phyloP scores from a whole-genome alignment of 2,888 invertebrate species.

The Folsomia candida region DNA sequence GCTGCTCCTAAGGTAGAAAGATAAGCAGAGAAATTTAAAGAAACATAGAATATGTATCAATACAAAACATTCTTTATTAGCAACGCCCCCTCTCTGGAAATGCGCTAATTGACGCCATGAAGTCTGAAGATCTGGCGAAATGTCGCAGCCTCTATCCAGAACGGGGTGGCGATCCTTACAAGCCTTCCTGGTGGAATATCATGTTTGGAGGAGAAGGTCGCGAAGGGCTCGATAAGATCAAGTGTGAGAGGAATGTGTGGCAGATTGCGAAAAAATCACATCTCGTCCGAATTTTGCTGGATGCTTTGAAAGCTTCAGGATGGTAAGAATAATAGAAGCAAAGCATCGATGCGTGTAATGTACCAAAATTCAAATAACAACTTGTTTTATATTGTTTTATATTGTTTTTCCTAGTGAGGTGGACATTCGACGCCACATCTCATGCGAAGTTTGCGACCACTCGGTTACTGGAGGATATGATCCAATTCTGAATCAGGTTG shows the following conservation, averaged over 20 bases:
- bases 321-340: constrained; percentile 63
- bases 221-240: constrained; percentile 68
- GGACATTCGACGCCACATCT: constrained; percentile 80
- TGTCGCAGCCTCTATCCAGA: constrained; percentile 71
- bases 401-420: constrained; percentile 63
- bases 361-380: no score
- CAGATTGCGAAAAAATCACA: constrained; percentile 72
- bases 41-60: background rate
- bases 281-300: constrained; percentile 79
- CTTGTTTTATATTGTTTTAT: no score
- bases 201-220: constrained; percentile 67
- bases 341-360: background rate
- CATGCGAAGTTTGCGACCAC: constrained; percentile 84
- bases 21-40: background rate
- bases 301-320: constrained; percentile 74
- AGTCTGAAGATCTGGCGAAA: constrained; percentile 35
- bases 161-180: constrained; percentile 63
- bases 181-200: constrained; percentile 60
- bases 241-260: constrained; percentile 77
- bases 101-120: constrained; percentile 13
- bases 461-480: constrained; percentile 89
- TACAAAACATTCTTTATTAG: no score
- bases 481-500: constrained; percentile 78
- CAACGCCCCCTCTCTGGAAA: no score
- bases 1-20: background rate